These are phyloP conservation scores for Pavo muticus DNA, from an alignment of 2,113 vertebrate genomes.

Conservation along the genomic window DNA sequence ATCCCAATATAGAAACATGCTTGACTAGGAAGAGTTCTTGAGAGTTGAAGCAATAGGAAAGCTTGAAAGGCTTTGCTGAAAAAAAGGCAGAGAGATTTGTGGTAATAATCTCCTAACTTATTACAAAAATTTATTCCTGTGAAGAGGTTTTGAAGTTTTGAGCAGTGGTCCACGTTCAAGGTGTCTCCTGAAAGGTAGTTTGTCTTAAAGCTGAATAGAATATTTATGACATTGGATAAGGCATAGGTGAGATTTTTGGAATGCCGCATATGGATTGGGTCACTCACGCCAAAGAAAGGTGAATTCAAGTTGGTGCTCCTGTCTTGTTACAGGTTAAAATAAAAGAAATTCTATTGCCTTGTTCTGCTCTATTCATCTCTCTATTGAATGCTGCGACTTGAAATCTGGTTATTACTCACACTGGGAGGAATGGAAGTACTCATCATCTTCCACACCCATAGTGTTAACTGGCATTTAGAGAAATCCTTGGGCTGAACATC, in stretches of 20 bases:
- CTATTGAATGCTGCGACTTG: background rate
- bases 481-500: background rate
- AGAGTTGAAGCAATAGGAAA: background rate
- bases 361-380: background rate
- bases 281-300: background rate
- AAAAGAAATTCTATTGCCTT: background rate
- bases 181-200: background rate
- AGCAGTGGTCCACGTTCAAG: background rate
- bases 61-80: background rate
- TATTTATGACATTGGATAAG: background rate
- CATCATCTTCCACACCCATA: background rate
- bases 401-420: background rate
- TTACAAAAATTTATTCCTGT: background rate
- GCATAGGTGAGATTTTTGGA: background rate
- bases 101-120: background rate
- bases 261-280: accelerated
- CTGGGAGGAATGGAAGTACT: background rate
- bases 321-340: background rate
- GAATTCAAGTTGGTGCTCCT: background rate
- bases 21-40: background rate
- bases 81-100: background rate
- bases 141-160: background rate
- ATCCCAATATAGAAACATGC: background rate
- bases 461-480: background rate
- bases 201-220: background rate